phyloP scores from a whole-genome alignment of 1,140 invertebrate genomes.

The Drosophila jambulina region DNA sequence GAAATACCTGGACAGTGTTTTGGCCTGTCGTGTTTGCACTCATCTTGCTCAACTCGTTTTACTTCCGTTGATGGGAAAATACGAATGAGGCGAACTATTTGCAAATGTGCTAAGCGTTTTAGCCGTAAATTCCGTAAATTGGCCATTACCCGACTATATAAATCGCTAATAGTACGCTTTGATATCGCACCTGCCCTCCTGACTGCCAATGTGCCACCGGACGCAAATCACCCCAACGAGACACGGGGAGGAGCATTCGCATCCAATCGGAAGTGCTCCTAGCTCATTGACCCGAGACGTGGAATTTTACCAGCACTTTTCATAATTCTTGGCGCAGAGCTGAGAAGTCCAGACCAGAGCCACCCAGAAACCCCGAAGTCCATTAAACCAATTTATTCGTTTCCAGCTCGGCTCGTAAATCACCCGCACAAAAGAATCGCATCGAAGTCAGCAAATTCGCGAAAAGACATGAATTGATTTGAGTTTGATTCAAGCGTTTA shows the following conservation, averaged over 20 bases:
- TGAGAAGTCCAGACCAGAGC: conserved; percentile 12
- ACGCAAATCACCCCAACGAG: background rate
- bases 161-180: conserved; percentile 67
- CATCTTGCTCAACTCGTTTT: conserved; percentile 25
- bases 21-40: conserved; percentile 9
- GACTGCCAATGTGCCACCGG: conserved; percentile 62
- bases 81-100: conserved; percentile 51
- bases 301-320: conserved; percentile 27
- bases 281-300: conserved; percentile 56
- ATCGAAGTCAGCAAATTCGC: conserved; percentile 20
- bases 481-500: conserved; percentile 33
- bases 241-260: conserved; percentile 17
- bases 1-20: conserved; percentile 62
- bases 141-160: conserved; percentile 64
- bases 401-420: conserved; percentile 31
- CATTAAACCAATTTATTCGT: conserved; percentile 36
- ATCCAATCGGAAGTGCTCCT: conserved; percentile 65
- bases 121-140: conserved; percentile 65
- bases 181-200: conserved; percentile 28
- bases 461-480: conserved; percentile 18
- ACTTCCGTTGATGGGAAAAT: conserved; percentile 68
- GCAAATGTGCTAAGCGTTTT: conserved; percentile 57
- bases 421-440: conserved; percentile 31
- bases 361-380: conserved; percentile 47
- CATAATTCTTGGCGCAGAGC: conserved; percentile 30